Evolutionary conservation across 23 tunicate species (phyloP).

Genomic region (Halocynthia aurantium): DNA sequence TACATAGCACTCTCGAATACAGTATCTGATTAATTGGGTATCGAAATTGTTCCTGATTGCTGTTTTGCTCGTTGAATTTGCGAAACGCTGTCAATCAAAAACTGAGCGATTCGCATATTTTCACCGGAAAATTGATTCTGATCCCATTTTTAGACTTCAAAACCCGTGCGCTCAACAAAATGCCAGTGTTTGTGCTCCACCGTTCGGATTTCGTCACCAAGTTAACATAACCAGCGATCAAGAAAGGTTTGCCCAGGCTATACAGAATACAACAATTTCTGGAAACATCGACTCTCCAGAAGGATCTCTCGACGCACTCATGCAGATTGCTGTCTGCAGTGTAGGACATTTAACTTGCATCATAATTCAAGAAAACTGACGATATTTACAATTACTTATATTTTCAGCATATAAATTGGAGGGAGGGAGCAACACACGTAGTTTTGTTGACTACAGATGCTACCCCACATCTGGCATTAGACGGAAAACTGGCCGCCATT

Average conservation of each 20-base stretch:
- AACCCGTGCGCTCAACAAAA: constrained; percentile 48
- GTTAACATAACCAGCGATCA: constrained; percentile 38
- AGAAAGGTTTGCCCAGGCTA: constrained; percentile 26
- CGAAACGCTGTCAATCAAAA: too few relatives aligned
- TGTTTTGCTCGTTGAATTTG: too few relatives aligned
- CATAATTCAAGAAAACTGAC: too few relatives aligned
- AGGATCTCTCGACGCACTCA: constrained; percentile 83
- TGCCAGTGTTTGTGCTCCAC: constrained; percentile 51
- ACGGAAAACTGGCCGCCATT: constrained; percentile 91
- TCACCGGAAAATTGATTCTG: not conserved
- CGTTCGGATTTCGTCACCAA: constrained; percentile 79
- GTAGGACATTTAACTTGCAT: not conserved
- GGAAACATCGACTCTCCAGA: constrained; percentile 87
- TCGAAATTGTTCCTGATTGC: too few relatives aligned
- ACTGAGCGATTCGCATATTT: too few relatives aligned
- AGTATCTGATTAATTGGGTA: too few relatives aligned
- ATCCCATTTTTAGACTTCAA: constrained; percentile 32
- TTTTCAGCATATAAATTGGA: constrained; percentile 39
- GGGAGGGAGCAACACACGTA: constrained; percentile 55
- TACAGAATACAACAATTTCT: constrained; percentile 43
- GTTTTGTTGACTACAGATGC: constrained; percentile 78
- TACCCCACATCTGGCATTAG: constrained; percentile 89
- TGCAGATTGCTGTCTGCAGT: constrained; percentile 87
- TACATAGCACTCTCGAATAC: too few relatives aligned
- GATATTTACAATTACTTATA: too few relatives aligned